Base-by-base conservation (phyloP, 2,113 vertebrate species). In the Montifringilla adamsi region DNA sequence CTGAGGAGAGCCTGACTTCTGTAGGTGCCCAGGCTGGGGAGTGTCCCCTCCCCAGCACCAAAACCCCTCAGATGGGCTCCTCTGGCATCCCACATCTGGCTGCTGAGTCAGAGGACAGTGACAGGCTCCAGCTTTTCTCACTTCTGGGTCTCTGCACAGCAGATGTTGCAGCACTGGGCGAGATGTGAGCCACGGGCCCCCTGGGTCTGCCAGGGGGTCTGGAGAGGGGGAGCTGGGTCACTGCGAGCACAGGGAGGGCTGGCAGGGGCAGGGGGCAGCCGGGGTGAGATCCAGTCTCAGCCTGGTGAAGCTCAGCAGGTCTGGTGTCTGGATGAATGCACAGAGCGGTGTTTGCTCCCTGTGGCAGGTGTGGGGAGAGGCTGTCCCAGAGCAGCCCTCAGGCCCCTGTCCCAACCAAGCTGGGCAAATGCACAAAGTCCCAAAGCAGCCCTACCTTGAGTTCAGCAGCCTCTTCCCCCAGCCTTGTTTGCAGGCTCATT, bases 191-290 rank as follows among this genome's bases (percentile, higher is more conserved):
- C 3, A 0, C 1, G 1, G 39, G 19, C 27, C 52, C 49, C 26
- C 26, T 27, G 72, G 30, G 2, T 60, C 17, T 1, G 1, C 20
- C 33, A 0, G 0, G 10, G 50, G 5, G 13, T 37, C 50, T 0
- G 0, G 46, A 11, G 30, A 27, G 11, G 15, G 7, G 39, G 3
- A 33, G 24, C 21, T 0, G 5, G 18, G 31, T 49, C 44, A 16
- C 5, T 24, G 84, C 0, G 1, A 22, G 27, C 1, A 9, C 2
- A 23, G 35, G 59, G 24, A 15, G 27, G 11, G 37, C 16, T 41
- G 70, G 6, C 11, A 8, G 27, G 6, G 20, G 5, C 13, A 74
- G 46, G 3, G 6, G 22, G 27, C 18, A 67, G 46, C 24, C 41
- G 43, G 49, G 19, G 13, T 13, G 31, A 22, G 22, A 12, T 75